Conservation (phyloP, 1,140 invertebrate genomes). For the Ceratosolen fusciceps region DNA sequence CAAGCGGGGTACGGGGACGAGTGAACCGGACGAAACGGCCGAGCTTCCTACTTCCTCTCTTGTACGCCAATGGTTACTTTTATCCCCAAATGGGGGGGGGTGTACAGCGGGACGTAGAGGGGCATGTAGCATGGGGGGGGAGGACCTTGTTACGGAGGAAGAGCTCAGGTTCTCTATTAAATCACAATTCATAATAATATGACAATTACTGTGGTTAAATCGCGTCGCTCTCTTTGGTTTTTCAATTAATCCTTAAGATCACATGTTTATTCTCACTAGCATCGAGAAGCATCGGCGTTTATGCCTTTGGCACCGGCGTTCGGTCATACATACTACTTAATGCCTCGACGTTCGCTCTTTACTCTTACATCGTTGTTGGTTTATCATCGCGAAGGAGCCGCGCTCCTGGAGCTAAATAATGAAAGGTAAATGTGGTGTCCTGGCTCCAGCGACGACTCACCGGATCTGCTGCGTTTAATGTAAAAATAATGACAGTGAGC, state of each 20-base stretch:
- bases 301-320: slow-evolving; percentile 37
- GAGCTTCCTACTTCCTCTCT: no score
- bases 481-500: no score
- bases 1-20: no score
- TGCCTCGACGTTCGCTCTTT: no score
- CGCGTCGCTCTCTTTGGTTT: slow-evolving; percentile 61
- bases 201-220: slow-evolving; percentile 33
- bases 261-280: slow-evolving; percentile 69
- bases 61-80: no score
- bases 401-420: not conserved
- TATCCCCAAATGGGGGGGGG: no score
- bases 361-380: no score
- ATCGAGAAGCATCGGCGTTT: slow-evolving; percentile 33
- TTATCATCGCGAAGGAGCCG: not conserved
- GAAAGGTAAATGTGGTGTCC: slow-evolving; percentile 46
- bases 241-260: slow-evolving; percentile 63
- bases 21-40: no score
- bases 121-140: not conserved
- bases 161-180: slow-evolving; percentile 19
- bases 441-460: not conserved
- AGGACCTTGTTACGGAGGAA: not conserved
- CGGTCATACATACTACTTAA: not conserved
- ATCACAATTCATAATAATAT: slow-evolving; percentile 24
- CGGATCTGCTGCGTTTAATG: no score
- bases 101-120: not conserved